Base-by-base conservation (phyloP, 2,888 invertebrate genomes). In the Tetragnatha montana region DNA sequence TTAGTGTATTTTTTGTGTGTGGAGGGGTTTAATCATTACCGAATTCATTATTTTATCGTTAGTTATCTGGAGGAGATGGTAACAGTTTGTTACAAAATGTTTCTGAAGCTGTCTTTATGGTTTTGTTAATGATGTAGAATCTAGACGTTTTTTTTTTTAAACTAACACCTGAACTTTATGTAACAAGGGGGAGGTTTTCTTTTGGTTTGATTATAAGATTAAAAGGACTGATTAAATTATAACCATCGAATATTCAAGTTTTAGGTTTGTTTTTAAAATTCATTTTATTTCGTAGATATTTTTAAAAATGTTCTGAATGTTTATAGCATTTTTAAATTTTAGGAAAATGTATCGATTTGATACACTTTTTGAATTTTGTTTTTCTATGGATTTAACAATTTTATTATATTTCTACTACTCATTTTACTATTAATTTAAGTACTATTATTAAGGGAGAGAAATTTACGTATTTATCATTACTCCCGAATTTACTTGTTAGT, bases 31-130 rank as follows among this genome's bases (percentile, higher is more conserved):
- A 78, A 60, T 60, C 12, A 14, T 22, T 60, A 14, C 8, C 8
- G 60, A 22, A 60, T 78, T 78, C 78, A 22, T 78, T 22, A 78
- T 22, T 60, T 60, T 21, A 17, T 21, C 78, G 60, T 78, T 78
- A 78, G 21, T 78, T 78, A 78, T 35, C 17, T 17, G 22, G 21
- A 60, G 51, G 17, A 22, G 71, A 60, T 78, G 12, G 76, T 60
- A 60, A 8, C 60, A 60, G 60, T 60, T 60, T 10, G 60, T 60
- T 60, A 60, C 60, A 60, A 60, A 60, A 12, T 12, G 12, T 60
- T 60, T 10, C 60, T 10, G 60, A 60, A 60, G 4, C 14, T 60
- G 60, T 17, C 60, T 60, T 60, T 60, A 6, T 60, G 60, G 12
- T 60, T 60, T 60, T 60, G 17, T 60, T 60, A 60, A 60, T 17